Base-by-base conservation (phyloP, 2,113 vertebrate genomes). In the Semnornis frantzii region DNA sequence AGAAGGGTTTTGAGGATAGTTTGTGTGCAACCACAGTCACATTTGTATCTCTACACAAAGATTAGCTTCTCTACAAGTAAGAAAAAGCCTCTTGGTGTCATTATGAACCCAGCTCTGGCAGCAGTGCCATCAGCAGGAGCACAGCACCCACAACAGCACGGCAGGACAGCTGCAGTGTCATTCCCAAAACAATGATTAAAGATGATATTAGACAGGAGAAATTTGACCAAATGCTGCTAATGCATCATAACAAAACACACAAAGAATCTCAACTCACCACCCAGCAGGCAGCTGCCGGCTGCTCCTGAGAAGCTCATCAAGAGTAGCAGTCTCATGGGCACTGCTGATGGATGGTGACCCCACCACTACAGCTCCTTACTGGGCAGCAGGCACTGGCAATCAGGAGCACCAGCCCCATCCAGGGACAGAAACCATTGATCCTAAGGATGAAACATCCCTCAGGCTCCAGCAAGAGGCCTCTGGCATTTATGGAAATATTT, bases 61-160 rank as follows among this genome's bases (percentile, higher is more conserved):
- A 77, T 4, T 12, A 12, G 5, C 30, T 52, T 74, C 13, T 44
- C 75, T 20, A 1, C 8, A 33, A 25, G 18, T 4, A 19, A 57
- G 23, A 24, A 18, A 42, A 60, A 48, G 12, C 31, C 76, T n/a
- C 39, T 46, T 2, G 14, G 39, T n/a, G 20, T 14, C 24, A 1
- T 44, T 9, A 15, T 34, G 20, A 77, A 39, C 24, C 3, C 3
- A 0, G 57, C 0, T 0, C 48, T 34, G 48, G 42, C 54, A 58
- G 64, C 12, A 9, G 81, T 18, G 39, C 74, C 25, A 9, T 6
- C 20, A 71, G 69, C 0, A 0, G 64, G 54, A 81, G 30, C 60
- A 30, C 50, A 50, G 90, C 65, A 85, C 80, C 91, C 66, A 60
- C 60, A 44, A 24, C 89, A 86, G 77, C 89, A 86, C 3, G 4